These are phyloP conservation scores for Synanthedon formicaeformis DNA, from an alignment of 2,888 invertebrate genomes.

Conservation along the genomic window DNA sequence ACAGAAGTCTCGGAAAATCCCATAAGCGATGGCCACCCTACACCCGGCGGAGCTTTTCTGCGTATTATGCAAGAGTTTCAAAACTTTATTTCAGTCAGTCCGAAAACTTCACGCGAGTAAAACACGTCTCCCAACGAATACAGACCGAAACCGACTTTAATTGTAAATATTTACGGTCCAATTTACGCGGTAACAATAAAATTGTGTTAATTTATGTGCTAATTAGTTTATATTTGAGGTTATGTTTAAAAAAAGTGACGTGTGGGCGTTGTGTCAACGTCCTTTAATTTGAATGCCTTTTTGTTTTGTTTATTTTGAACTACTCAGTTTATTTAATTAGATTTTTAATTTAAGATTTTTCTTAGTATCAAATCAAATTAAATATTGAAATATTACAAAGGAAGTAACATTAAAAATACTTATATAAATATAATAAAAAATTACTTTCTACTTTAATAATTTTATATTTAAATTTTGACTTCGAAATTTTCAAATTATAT, in stretches of 20 bases:
- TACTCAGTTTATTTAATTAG: too few species aligned
- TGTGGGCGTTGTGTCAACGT: conserved; percentile 18
- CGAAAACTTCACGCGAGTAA: conserved; percentile 30
- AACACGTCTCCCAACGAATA: neutral
- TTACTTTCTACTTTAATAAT: too few species aligned
- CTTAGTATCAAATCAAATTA: too few species aligned
- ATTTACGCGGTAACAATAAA: neutral
- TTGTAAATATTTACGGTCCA: neutral
- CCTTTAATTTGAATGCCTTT: conserved; percentile 15
- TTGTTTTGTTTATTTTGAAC: conserved; percentile 32
- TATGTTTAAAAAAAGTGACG: neutral
- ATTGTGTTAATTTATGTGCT: neutral
- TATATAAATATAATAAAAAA: too few species aligned
- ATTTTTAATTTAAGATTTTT: too few species aligned
- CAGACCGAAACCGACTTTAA: neutral
- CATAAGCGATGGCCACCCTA: conserved; percentile 17
- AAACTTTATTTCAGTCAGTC: conserved; percentile 60
- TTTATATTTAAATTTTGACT: too few species aligned
- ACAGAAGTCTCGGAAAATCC: conserved; percentile 18
- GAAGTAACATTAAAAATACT: too few species aligned
- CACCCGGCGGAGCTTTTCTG: conserved; percentile 50
- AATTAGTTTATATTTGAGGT: neutral
- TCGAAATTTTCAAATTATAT: too few species aligned
- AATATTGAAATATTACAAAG: too few species aligned
- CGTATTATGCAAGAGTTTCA: conserved; percentile 62